A percentile compares a stretch with the other conserved stretches of the same genome.
Evolutionary conservation across 2,888 invertebrate genomes (phyloP).

Genomic region (Leptopilina myrica): DNA sequence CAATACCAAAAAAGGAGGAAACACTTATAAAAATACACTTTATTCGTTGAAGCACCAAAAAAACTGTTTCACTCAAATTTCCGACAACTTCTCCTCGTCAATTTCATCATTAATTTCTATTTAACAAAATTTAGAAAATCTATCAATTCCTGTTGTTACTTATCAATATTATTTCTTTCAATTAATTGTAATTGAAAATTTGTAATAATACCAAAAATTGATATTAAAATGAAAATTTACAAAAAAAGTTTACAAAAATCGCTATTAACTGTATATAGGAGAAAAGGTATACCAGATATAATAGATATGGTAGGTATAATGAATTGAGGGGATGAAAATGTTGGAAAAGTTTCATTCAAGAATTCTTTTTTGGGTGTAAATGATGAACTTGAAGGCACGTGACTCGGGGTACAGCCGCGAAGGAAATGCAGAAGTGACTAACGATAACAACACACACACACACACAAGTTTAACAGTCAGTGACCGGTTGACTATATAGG

Average conservation of each 20-base stretch:
- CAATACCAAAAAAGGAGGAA: neutral
- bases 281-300: neutral
- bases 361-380: neutral
- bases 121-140: no score
- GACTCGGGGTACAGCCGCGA: neutral
- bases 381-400: neutral
- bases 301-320: neutral
- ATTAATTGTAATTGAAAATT: no score
- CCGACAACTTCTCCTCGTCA: no score
- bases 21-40: neutral
- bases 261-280: neutral
- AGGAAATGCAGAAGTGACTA: slow-evolving; percentile 42
- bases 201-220: no score
- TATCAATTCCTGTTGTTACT: no score
- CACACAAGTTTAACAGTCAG: slow-evolving; percentile 45
- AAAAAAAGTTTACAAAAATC: neutral
- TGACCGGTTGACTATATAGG: slow-evolving; percentile 50
- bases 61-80: no score
- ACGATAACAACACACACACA: slow-evolving; percentile 17
- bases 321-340: neutral
- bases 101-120: neutral
- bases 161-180: neutral
- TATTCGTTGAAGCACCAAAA: neutral
- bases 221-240: no score
- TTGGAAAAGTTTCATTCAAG: neutral